Conservation (phyloP, 2,797 vertebrate species). For the Crypturellus tataupa region DNA sequence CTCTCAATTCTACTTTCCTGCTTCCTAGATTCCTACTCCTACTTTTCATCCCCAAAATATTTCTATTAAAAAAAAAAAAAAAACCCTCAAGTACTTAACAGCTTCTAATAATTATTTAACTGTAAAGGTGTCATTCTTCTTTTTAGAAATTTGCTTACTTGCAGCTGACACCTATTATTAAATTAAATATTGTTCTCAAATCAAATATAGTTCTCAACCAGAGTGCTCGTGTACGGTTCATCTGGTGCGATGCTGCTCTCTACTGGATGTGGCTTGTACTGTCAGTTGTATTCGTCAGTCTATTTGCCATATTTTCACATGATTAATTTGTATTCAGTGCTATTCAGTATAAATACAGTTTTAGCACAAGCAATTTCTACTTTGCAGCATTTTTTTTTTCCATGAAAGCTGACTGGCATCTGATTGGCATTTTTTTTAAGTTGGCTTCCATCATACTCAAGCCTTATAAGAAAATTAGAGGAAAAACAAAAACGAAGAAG, state of each 20-base stretch:
- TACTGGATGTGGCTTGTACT: conserved; percentile 56
- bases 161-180: not conserved
- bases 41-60: not conserved
- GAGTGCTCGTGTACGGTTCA: rapidly evolving
- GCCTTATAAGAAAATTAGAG: not conserved
- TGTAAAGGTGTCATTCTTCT: not conserved
- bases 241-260: conserved; percentile 63
- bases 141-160: not conserved
- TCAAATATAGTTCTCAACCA: rapidly evolving
- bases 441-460: not conserved
- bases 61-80: not conserved
- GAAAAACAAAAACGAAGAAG: not conserved
- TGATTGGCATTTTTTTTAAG: not conserved
- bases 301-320: not conserved
- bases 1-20: not conserved
- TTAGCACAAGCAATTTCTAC: not conserved
- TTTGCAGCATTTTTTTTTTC: not conserved
- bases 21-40: not conserved
- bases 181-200: too few species aligned
- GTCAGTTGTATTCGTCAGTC: not conserved
- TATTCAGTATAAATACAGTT: not conserved
- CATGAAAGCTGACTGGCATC: not conserved
- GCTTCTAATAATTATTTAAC: not conserved
- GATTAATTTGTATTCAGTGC: not conserved
- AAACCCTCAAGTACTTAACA: not conserved